Percentiles rank a stretch among this genome's conserved stretches.
Evolutionary conservation across 1,140 invertebrate genomes (phyloP).

Genomic region (Calliopsis andreniformis): DNA sequence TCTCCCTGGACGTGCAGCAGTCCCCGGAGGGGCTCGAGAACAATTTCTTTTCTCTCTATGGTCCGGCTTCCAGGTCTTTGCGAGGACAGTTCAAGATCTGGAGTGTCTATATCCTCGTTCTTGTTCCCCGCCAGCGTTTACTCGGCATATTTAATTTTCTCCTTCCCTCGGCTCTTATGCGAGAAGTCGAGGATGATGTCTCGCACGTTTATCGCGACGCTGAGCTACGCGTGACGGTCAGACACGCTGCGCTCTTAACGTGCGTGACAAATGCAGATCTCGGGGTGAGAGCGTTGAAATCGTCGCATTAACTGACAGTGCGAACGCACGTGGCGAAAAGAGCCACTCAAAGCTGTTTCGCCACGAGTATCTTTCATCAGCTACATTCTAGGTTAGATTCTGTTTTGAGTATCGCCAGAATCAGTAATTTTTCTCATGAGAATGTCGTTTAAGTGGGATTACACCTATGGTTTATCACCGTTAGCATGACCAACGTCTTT

Average conservation of each 20-base stretch:
- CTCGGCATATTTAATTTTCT: neutral
- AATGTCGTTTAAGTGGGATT: constrained; percentile 18
- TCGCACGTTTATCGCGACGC: neutral
- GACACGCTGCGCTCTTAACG: constrained; percentile 29
- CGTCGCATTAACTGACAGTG: neutral
- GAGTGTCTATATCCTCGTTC: too few relatives aligned
- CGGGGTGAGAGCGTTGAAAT: constrained; percentile 12
- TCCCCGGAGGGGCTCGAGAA: neutral
- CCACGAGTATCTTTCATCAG: constrained; percentile 12
- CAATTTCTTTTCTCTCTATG: constrained; percentile 28
- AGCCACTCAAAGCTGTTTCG: neutral
- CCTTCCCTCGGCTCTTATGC: neutral
- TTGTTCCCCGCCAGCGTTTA: too few relatives aligned
- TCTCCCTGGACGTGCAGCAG: constrained; percentile 39
- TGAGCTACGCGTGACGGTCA: neutral
- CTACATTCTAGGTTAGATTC: constrained; percentile 18
- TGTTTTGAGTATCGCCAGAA: constrained; percentile 1
- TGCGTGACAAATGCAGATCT: constrained; percentile 26
- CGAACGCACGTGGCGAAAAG: neutral
- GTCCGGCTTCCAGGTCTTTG: constrained; percentile 32
- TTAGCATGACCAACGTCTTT: neutral
- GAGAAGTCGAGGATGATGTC: constrained; percentile 2
- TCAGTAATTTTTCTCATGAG: constrained; percentile 1
- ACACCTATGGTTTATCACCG: constrained; percentile 6
- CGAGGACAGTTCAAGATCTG: neutral